Percentiles rank a stretch among this genome's conserved stretches.
These are phyloP conservation scores for Chiridota heheva DNA, from an alignment of 35 echinoderm and acorn worm genomes.

Conservation along the genomic window DNA sequence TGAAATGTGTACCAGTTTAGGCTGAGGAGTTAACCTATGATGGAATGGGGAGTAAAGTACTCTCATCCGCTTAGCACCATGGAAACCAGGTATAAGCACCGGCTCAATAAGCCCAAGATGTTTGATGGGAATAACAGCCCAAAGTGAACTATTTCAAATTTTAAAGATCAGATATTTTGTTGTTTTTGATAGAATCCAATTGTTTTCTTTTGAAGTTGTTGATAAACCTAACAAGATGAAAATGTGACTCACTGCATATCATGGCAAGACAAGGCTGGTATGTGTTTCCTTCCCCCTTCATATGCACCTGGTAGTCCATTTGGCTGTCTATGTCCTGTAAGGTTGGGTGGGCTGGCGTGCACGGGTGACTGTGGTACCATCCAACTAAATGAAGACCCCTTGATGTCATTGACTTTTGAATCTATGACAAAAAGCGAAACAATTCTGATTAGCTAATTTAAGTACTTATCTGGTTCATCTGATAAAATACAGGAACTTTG, in stretches of 20 bases:
- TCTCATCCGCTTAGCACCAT: too few relatives aligned
- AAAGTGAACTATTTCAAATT: background rate
- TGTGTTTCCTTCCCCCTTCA: conserved; percentile 85
- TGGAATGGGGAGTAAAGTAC: too few relatives aligned
- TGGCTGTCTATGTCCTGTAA: conserved; percentile 85
- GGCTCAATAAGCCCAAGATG: background rate
- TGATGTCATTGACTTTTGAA: conserved; percentile 64
- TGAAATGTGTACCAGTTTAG: too few relatives aligned
- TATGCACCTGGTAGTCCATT: conserved; percentile 92
- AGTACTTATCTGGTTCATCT: too few relatives aligned
- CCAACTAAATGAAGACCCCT: conserved; percentile 83
- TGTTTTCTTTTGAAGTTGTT: background rate
- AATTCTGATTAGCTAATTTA: background rate
- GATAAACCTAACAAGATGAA: conserved; percentile 13
- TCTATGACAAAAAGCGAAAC: conserved; percentile 33
- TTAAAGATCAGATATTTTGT: background rate
- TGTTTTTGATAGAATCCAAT: background rate
- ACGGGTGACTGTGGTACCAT: conserved; percentile 99
- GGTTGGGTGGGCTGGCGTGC: conserved; percentile 70
- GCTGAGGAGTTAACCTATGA: too few relatives aligned
- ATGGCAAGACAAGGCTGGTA: conserved; percentile 93
- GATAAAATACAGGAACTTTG: too few relatives aligned
- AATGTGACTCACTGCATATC: conserved; percentile 66
- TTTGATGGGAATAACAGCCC: background rate
- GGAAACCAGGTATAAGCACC: too few relatives aligned